phyloP scores from a whole-genome alignment of 1,140 invertebrate genomes.

The Listronotus oregonensis region DNA sequence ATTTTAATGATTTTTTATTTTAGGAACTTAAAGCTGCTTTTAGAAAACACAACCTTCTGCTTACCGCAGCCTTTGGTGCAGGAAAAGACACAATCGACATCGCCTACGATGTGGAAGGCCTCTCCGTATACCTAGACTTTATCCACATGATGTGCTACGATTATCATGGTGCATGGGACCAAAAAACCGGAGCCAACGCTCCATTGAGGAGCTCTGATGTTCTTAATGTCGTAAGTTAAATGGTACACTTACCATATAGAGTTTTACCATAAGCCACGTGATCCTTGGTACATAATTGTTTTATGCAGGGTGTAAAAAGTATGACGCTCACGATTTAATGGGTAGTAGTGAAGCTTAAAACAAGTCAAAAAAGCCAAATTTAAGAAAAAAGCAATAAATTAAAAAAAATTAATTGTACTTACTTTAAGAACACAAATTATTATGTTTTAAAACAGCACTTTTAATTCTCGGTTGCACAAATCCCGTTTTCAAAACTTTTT shows the following conservation, averaged over 20 bases:
- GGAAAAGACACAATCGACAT: constrained; percentile 71
- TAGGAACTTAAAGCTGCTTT: constrained; percentile 70
- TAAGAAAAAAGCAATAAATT: no score
- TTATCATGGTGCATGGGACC: constrained; percentile 86
- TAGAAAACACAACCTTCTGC: constrained; percentile 62
- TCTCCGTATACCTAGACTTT: constrained; percentile 77
- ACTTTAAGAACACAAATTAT: no score
- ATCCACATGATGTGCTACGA: constrained; percentile 91
- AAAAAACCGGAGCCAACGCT: constrained; percentile 74
- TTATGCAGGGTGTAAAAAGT: no score
- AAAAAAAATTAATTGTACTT: no score
- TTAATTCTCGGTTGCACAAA: no score
- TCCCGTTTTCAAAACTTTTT: no score
- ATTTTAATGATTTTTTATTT: constrained; percentile 3
- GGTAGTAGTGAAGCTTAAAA: no score
- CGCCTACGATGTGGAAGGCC: constrained; percentile 75
- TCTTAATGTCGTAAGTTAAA: constrained; percentile 66
- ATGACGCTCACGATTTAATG: no score
- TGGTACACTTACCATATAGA: background rate
- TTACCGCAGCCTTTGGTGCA: constrained; percentile 79
- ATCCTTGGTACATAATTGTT: no score
- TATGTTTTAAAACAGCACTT: no score
- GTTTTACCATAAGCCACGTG: no score
- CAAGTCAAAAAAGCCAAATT: no score
- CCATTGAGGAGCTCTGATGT: constrained; percentile 61